Conservation (phyloP, 2,113 vertebrate species). For the Candoia aspera region DNA sequence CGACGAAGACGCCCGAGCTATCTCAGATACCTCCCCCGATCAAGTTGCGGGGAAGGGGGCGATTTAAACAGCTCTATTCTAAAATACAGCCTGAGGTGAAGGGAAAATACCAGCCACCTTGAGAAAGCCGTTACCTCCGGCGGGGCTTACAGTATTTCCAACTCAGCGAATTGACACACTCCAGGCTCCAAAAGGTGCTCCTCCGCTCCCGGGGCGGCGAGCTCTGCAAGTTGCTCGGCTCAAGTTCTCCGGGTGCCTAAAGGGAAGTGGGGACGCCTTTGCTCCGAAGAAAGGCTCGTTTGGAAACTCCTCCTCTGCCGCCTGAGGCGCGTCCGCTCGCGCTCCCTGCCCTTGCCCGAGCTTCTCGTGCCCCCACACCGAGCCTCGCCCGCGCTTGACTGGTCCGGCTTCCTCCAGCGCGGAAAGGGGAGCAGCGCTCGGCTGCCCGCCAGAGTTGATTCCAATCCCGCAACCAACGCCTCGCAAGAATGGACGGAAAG, state of each 20-base stretch:
- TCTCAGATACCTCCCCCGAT: background rate
- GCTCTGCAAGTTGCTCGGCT: background rate
- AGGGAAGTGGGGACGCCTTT: too few species aligned
- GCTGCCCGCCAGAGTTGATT: background rate
- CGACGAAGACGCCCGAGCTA: background rate
- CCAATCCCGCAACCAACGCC: background rate
- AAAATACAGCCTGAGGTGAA: background rate
- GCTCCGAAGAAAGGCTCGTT: background rate
- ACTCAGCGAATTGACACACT: background rate
- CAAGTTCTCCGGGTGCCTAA: background rate
- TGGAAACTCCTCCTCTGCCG: background rate
- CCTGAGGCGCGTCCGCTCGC: background rate
- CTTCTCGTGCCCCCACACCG: background rate
- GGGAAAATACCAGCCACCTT: background rate
- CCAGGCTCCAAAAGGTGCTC: background rate
- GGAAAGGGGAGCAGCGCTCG: background rate
- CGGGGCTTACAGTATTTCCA: background rate
- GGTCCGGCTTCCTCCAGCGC: background rate
- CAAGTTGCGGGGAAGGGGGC: background rate
- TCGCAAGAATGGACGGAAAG: background rate
- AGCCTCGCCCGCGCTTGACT: background rate
- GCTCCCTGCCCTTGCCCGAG: background rate
- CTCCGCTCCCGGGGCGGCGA: background rate
- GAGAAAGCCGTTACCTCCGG: background rate
- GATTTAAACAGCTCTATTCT: background rate